phyloP scores from a whole-genome alignment of 1,140 invertebrate genomes.

The Hylaeus volcanicus region DNA sequence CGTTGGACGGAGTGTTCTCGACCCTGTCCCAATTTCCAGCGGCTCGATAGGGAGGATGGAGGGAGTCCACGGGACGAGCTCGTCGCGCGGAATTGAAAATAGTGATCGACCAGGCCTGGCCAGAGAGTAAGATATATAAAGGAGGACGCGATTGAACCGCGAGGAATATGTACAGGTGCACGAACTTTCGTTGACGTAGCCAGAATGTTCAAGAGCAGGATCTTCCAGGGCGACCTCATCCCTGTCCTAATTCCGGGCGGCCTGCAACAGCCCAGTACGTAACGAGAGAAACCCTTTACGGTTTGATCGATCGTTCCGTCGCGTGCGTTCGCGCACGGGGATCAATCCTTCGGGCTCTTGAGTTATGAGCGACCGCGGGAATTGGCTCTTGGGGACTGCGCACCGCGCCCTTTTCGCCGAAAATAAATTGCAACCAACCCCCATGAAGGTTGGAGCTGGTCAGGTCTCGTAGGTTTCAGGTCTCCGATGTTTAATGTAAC shows the following conservation, averaged over 20 bases:
- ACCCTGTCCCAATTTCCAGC: constrained; percentile 48
- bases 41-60: constrained; percentile 3
- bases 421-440: no score
- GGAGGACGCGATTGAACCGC: not conserved
- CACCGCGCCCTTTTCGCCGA: not conserved
- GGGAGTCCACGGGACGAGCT: constrained; percentile 17
- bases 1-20: constrained; percentile 35
- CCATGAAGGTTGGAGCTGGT: no score
- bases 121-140: no score
- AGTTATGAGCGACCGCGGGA: not conserved
- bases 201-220: constrained; percentile 76
- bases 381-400: not conserved
- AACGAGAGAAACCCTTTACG: constrained; percentile 31
- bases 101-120: not conserved
- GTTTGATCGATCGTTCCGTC: constrained; percentile 51
- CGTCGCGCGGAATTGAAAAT: not conserved
- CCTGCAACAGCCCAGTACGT: constrained; percentile 72
- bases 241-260: constrained; percentile 70
- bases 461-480: no score
- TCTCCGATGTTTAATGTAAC: no score
- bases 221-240: constrained; percentile 74
- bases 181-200: constrained; percentile 59
- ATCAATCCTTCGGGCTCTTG: constrained; percentile 30
- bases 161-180: constrained; percentile 48
- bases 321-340: constrained; percentile 34